Evolutionary conservation across 2,113 vertebrate genomes (phyloP), one percentile per base, ranked within the genome.

Genomic region (Entelurus aequoreus): DNA sequence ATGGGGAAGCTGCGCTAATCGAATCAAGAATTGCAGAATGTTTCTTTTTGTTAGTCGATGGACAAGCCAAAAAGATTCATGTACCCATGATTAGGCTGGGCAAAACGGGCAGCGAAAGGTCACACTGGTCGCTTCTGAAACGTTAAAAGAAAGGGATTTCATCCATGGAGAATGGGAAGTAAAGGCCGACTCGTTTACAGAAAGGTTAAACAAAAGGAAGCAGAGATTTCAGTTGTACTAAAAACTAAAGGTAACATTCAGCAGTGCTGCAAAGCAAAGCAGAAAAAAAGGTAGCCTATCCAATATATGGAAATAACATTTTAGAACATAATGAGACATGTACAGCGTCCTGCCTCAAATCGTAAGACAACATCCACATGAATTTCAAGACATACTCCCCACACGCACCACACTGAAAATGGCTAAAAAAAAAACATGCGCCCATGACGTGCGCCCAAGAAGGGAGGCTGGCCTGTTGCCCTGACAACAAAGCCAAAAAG

Each of bases 301-400:
- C 28, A 62, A 73, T 65, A 78, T 60, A 72, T 64, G 57, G 72
- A 76, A 51, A 52, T 70, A 68, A 68, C 42, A 46, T 46, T 46
- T 77, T 63, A 78, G 21, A 61, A 54, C 53, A 59, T 56, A 72
- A 77, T 62, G 76, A 77, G 11, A 12, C 11, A 46, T 4, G 11
- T 55, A 60, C 49, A 55, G 54, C 8, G 51, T 48, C 69, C 72
- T 72, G 80, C 63, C 47, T 19, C 42, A 81, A 82, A 82, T 81
- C 77, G 77, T 64, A 60, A 74, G 76, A 84, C 77, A 84, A 78
- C 69, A 81, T 51, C 42, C 42, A 2, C 40, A 74, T 60, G 67
- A 71, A 75, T 74, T 65, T n/a, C 38, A 38, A 71, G 40, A 56
- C 37, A 46, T 14, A 8, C 46, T 57, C 62, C 56, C 57, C 16